Evolutionary conservation across 2,113 vertebrate genomes (phyloP), one percentile per base, ranked within the genome.

Genomic region (Pogonocichla stellata): DNA sequence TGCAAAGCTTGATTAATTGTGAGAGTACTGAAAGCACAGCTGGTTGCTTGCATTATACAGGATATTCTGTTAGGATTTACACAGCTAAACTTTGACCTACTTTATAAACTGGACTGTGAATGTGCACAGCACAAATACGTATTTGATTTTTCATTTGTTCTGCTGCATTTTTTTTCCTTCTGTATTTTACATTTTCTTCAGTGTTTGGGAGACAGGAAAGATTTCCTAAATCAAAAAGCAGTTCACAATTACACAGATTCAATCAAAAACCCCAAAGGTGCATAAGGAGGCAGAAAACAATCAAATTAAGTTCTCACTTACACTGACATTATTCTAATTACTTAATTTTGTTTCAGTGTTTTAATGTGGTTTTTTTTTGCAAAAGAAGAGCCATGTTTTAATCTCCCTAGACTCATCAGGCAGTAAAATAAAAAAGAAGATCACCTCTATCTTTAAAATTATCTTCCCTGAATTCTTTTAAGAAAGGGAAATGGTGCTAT

Each of bases 31-130:
- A 65, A 64, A 72, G 65, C 58, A 89, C 33, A 89, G 80, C 36
- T 54, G 61, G 53, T 61, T 89, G 42, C 54, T 40, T 58, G 78
- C 61, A n/a, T 64, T 78, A 75, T 54, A 69, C 0, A 67, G 57
- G 80, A 36, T 53, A 93, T 61, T 72, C 64, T 56, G 48, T 40
- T 72, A 92, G 61, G 57, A 92, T 66, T 62, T 53, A 53, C n/a
- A 54, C n/a, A 60, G 80, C 28, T 87, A 72, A 93, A 91, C 80
- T 89, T 79, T 82, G 73, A 92, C 57, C 89, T 83, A 69, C 65
- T 91, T 92, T 77, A 48, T n/a, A 82, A 22, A 65, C 15, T 2
- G 1, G 22, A 58, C 48, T 85, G 19, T 29, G 2, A 8, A 75
- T 5, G 6, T 34, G 31, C 42, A 70, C 40, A 72, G 33, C 31